phyloP scores from a whole-genome alignment of 2,888 invertebrate species.

The Sesamia inferens region DNA sequence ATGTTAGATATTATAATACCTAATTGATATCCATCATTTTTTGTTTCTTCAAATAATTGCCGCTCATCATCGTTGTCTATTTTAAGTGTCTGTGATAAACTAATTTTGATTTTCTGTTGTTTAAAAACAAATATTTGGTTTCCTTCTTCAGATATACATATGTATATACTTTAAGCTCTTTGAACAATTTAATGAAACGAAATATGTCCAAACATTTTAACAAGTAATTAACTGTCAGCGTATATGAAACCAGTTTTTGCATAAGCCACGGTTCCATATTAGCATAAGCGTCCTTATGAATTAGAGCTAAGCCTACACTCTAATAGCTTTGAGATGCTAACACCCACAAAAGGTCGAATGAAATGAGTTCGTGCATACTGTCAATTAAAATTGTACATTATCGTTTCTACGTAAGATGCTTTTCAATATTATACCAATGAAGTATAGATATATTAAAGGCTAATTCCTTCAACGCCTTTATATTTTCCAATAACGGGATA shows the following conservation, averaged over 20 bases:
- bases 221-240: slow-evolving; percentile 46
- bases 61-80: background rate
- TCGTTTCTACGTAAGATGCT: slow-evolving; percentile 2
- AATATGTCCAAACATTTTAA: slow-evolving; percentile 29
- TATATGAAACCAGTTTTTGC: slow-evolving; percentile 56
- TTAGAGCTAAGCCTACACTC: slow-evolving; percentile 51
- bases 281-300: slow-evolving; percentile 53
- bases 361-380: slow-evolving; percentile 61
- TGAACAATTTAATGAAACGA: background rate
- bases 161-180: background rate
- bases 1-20: slow-evolving; percentile 49
- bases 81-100: background rate
- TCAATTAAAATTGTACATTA: slow-evolving; percentile 60
- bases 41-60: slow-evolving; percentile 15
- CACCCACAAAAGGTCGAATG: slow-evolving; percentile 67
- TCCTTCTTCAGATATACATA: background rate
- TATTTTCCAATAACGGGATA: background rate
- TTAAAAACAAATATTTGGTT: background rate
- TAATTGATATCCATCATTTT: slow-evolving; percentile 29
- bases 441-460: background rate
- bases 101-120: background rate
- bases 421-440: background rate
- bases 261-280: slow-evolving; percentile 48
- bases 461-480: background rate
- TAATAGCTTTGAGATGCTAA: slow-evolving; percentile 51